Percentiles rank a stretch among this genome's conserved stretches.
Evolutionary conservation across 2,113 vertebrate species (phyloP).

Genomic region (Salvelinus namaycush): DNA sequence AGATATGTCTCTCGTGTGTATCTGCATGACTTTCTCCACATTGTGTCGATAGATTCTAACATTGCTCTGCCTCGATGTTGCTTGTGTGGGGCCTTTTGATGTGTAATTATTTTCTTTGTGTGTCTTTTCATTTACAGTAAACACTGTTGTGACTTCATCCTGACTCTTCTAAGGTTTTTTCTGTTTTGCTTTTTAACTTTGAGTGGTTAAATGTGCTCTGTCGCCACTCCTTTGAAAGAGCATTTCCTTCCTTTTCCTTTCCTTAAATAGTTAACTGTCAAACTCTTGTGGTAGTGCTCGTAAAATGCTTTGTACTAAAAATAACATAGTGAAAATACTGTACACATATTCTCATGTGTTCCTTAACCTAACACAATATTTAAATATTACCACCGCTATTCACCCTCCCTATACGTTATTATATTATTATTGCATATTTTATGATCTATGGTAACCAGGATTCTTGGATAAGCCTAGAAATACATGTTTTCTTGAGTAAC

Average conservation of each 20-base stretch:
- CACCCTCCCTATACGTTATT: too few species aligned
- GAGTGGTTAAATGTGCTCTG: constrained; percentile 24
- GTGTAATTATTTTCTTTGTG: constrained; percentile 78
- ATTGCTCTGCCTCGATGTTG: constrained; percentile 62
- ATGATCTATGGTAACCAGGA: neutral
- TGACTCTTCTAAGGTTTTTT: constrained; percentile 85
- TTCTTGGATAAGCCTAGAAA: neutral
- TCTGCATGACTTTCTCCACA: constrained; percentile 66
- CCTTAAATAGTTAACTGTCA: neutral
- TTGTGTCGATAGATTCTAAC: constrained; percentile 45
- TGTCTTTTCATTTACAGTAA: constrained; percentile 84
- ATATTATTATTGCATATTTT: too few species aligned
- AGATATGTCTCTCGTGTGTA: constrained; percentile 19
- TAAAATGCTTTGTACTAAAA: neutral
- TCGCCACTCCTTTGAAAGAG: constrained; percentile 13
- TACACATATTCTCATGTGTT: neutral
- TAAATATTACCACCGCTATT: neutral
- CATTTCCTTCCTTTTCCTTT: constrained; percentile 22
- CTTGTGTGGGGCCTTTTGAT: constrained; percentile 69
- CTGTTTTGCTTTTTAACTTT: constrained; percentile 72
- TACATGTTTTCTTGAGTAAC: neutral
- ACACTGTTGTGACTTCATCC: constrained; percentile 86
- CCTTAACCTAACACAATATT: neutral
- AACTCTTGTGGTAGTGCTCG: neutral
- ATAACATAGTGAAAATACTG: neutral